phyloP scores from a whole-genome alignment of 2,888 invertebrate species.

The Sphaeridia pumilis region DNA sequence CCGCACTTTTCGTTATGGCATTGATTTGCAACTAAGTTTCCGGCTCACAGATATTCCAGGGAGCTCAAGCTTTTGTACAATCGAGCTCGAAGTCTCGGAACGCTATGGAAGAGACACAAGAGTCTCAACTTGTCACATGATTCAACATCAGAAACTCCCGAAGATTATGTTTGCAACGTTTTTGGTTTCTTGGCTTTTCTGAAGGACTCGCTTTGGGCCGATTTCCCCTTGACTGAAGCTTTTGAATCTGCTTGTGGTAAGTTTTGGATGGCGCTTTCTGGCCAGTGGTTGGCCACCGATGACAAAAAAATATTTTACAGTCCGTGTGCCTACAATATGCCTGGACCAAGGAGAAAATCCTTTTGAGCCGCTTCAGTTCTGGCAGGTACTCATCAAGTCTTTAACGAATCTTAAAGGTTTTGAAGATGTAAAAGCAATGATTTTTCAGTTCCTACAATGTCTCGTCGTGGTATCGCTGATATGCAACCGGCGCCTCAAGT shows the following conservation, averaged over 20 bases:
- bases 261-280: too few species aligned
- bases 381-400: constrained; percentile 28
- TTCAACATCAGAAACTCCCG: neutral
- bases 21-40: neutral
- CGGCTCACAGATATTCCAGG: neutral
- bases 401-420: too few species aligned
- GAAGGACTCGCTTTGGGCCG: constrained; percentile 18
- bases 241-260: constrained; percentile 30
- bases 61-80: constrained; percentile 19
- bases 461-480: constrained; percentile 23
- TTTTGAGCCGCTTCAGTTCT: constrained; percentile 31
- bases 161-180: constrained; percentile 18
- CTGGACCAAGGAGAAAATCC: constrained; percentile 32
- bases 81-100: constrained; percentile 25
- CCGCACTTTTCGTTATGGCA: neutral
- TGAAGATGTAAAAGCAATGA: too few species aligned
- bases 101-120: constrained; percentile 13
- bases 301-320: too few species aligned
- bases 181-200: constrained; percentile 31
- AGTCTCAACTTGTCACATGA: neutral
- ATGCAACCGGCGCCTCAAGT: too few species aligned
- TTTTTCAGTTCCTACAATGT: constrained; percentile 32
- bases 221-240: constrained; percentile 22
- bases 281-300: too few species aligned
- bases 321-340: constrained; percentile 19